These are phyloP conservation scores for Phasianus colchicus DNA, from an alignment of 2,113 vertebrate genomes.

Conservation along the genomic window DNA sequence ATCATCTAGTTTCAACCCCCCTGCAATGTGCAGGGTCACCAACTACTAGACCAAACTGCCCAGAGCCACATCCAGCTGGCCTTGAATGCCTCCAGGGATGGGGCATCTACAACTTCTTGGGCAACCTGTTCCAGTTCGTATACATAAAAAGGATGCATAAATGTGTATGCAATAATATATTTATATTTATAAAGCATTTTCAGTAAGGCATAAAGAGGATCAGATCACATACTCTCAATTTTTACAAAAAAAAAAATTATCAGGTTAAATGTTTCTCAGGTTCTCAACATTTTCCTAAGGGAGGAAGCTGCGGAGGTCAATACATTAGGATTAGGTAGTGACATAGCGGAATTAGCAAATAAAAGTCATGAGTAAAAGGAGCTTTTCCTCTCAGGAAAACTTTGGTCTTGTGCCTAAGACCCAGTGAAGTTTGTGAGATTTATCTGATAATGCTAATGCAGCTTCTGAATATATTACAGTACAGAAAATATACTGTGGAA, in stretches of 20 bases:
- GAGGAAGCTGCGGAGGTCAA: not conserved
- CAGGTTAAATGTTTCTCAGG: not conserved
- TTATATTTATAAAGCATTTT: not conserved
- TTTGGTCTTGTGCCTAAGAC: slow-evolving; percentile 2
- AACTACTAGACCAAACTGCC: too few species aligned
- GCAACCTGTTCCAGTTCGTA: not conserved
- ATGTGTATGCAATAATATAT: not conserved
- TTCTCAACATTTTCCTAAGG: not conserved
- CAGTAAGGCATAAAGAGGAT: not conserved
- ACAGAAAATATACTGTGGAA: not conserved
- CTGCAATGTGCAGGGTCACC: too few species aligned
- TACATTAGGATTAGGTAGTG: not conserved
- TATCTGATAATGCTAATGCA: not conserved
- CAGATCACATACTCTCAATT: not conserved
- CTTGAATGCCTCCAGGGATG: too few species aligned
- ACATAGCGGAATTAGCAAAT: not conserved
- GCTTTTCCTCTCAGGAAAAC: not conserved
- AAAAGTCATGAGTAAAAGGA: not conserved
- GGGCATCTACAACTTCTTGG: too few species aligned
- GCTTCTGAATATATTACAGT: slow-evolving; percentile 5
- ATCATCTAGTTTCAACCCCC: too few species aligned
- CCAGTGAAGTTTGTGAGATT: not conserved
- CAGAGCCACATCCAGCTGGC: too few species aligned
- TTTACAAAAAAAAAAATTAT: not conserved
- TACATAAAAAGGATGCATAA: not conserved